Base-by-base conservation (phyloP, 2,888 invertebrate species). In the Amaurobius ferox region DNA sequence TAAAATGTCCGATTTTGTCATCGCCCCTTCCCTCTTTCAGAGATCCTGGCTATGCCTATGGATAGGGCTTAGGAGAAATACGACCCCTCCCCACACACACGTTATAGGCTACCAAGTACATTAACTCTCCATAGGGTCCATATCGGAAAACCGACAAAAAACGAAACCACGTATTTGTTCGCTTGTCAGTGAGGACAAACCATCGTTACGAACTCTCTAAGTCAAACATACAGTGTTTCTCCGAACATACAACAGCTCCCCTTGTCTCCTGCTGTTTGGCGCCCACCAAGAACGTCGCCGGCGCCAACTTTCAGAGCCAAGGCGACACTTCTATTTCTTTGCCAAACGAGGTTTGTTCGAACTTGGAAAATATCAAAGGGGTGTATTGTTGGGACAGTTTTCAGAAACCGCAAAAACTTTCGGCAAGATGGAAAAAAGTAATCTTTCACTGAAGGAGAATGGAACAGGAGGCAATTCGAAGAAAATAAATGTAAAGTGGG, bases 271-370 rank as follows among this genome's bases (percentile, higher is more conserved):
- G 55, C 19, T 55, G 55, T 55, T 55, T 23, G 55, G 55, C 55
- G 55, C 23, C 55, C 23, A 7, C 5, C 23, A 23, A 35, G 23
- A 19, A 23, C 55, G 23, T 55, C 55, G 23, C 3, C 19, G 55
- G 55, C 55, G 55, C 19, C 55, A 55, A 55, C 55, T 55, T 55
- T 23, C 55, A 11, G 55, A 55, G 55, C 55, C 55, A 55, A 55
- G 16, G 2, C 23, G 19, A 23, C 7, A 6, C 16, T 55, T 55
- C 55, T 55, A 13, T 44, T 55, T 55, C 23, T 55, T 23, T 3
- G 23, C n/a, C 2, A 23, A 11, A 55, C 19, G 55, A 55, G 5
- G 23, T 1, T 5, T 5, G 9, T 35, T 35, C 9, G 35, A 35
- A 35, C 5, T 35, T 7, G 35, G 9, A 35, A 35, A 35, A 2